Evolutionary conservation across 30 jellyfish, hydroid and myxozoan genomes (phyloP), one percentile per base, ranked within the genome.

Genomic region (Pseudorhiza aurosa): DNA sequence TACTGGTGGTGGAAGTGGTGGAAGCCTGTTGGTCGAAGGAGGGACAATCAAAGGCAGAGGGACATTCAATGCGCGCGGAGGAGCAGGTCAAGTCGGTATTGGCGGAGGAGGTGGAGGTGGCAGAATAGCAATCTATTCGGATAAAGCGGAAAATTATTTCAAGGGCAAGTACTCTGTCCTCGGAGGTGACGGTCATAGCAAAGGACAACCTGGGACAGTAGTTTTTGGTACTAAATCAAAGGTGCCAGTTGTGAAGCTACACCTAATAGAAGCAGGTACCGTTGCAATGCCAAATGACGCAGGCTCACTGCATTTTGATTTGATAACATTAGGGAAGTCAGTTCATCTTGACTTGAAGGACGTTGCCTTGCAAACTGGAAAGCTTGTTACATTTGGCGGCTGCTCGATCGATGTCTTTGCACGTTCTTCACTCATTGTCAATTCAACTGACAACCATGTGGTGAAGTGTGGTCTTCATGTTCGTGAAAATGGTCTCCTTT

Each of bases 81-180:
- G 89, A 3, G 78, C 85, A 4, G 92, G 85, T 1, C 18, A 28
- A 50, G 22, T 55, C 42, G 62, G 68, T 47, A 50, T 58, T 30
- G 69, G 67, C 24, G 92, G 92, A 15, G 92, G 92, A 1, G 92
- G 92, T 0, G 92, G 92, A 17, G 92, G 92, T 15, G 91, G 91
- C 1, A 67, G 92, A 26, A 58, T 81, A 28, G 78, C 92, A 12
- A 8, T 81, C 55, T 44, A 49, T 36, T 47, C 85, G 18, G 37
- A 37, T 8, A 46, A 36, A 12, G 78, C 45, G 17, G 75, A 56
- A 15, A 19, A 1, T 17, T n/a, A 2, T 9, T 81, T 81, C 50
- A 49, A 43, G 27, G 92, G 92, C 5, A 31, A 77, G 44, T 65
- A 56, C 39, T 65, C 92, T 30, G 92, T 81, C 8, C 50, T 60